Evolutionary conservation across 2,797 vertebrate species (phyloP).

Genomic region (Kryptopterus vitreolus): DNA sequence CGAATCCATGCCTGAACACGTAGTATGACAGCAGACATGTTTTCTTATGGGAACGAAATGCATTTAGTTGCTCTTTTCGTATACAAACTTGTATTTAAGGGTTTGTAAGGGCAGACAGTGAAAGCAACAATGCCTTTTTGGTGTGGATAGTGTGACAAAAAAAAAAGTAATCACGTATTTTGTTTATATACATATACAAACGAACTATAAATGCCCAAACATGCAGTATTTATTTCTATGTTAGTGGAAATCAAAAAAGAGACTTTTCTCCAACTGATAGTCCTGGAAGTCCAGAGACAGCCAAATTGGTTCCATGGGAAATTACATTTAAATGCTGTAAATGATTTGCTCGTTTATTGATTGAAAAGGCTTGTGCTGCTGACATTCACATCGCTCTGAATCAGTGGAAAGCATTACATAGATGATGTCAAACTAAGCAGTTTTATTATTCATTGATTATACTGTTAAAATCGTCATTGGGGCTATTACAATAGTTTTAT

Average conservation of each 20-base stretch:
- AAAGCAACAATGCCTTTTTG: background rate
- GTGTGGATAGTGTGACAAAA: background rate
- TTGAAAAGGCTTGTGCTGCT: background rate
- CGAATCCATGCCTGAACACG: constrained; percentile 30
- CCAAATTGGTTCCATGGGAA: background rate
- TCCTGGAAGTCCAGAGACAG: background rate
- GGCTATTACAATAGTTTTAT: background rate
- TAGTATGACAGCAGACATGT: constrained; percentile 16
- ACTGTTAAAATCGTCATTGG: background rate
- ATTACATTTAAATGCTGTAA: background rate
- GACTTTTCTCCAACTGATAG: background rate
- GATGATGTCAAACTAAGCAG: background rate
- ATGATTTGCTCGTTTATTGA: constrained; percentile 15
- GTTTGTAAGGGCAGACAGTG: background rate
- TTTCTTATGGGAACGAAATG: constrained; percentile 15
- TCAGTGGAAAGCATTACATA: background rate
- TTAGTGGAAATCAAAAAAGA: background rate
- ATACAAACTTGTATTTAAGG: background rate
- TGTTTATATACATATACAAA: background rate
- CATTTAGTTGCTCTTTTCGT: background rate
- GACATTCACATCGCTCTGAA: background rate
- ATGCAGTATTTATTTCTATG: background rate
- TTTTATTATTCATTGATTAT: constrained; percentile 12
- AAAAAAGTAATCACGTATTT: background rate
- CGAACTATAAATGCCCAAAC: background rate